These are phyloP conservation scores for Stictonetta naevosa DNA, from an alignment of 2,113 vertebrate species.

Conservation along the genomic window DNA sequence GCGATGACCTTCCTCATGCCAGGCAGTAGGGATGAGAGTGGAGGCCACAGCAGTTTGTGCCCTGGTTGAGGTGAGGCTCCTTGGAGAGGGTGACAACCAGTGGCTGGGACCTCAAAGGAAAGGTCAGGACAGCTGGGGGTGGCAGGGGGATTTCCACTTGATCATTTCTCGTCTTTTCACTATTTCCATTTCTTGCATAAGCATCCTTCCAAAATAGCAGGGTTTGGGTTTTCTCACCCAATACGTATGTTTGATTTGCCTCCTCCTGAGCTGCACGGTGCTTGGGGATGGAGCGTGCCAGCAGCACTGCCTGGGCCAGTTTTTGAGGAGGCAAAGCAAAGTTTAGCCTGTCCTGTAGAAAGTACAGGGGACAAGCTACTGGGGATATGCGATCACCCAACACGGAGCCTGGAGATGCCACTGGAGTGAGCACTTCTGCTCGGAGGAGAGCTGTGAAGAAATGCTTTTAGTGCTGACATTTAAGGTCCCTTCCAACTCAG, in stretches of 20 bases:
- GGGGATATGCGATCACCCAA: not conserved
- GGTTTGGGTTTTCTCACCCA: not conserved
- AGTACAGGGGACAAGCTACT: not conserved
- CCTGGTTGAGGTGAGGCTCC: not conserved
- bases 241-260: not conserved
- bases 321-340: not conserved
- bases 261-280: not conserved
- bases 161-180: not conserved
- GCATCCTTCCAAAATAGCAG: not conserved
- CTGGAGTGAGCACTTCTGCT: not conserved
- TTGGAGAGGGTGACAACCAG: not conserved
- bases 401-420: not conserved
- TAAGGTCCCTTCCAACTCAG: not conserved
- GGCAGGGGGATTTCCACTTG: not conserved
- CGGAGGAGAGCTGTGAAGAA: not conserved
- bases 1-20: not conserved
- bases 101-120: not conserved
- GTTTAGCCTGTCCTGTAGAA: not conserved
- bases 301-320: not conserved
- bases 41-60: not conserved
- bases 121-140: not conserved
- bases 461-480: not conserved
- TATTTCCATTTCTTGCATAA: not conserved
- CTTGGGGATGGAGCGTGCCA: not conserved
- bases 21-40: not conserved